Evolutionary conservation across 1,140 invertebrate species (phyloP), one percentile per base, ranked within the genome.

Genomic region (Thalassaphorura encarpata): DNA sequence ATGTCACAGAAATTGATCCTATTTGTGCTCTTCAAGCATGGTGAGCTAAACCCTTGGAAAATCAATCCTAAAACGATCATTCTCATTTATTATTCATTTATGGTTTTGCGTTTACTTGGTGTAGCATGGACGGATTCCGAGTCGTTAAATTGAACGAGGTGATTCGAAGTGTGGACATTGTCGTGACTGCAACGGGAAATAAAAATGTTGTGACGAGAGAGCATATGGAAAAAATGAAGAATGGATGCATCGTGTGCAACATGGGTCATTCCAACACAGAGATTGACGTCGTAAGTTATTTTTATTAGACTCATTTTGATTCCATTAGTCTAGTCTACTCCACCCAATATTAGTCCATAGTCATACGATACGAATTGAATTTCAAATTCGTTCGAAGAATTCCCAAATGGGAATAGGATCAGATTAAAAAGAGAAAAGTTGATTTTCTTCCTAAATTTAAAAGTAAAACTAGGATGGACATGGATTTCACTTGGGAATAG

Each of bases 221-320:
- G 64, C 89, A 95, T 68, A 91, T 97, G 87, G 92, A 97, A 73
- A 84, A 91, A 67, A 89, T 97, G 87, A 95, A 95, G 76, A 94
- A 88, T 69, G 92, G 92, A 45, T 94, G 91, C 70, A 89, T 97
- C 53, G 82, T 97, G 0, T 96, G 92, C 73, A 97, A 97, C 74
- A 97, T 97, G 91, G 93, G 93, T 0, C 93, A 97, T 74, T 95
- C 90, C 48, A 97, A 97, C 73, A 97, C 91, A 18, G 94, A 97
- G 79, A 93, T 97, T 64, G 94, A 97, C 78, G 89, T 97, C 59
- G 87, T 89, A 77, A 73, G 83, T 80, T 47, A 29, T 43, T 13
- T 42, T 55, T 16, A 36, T 36, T 36, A n/a, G n/a, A n/a, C n/a
- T n/a, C n/a, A n/a, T n/a, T n/a, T n/a, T n/a, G n/a, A n/a, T n/a